Base-by-base conservation (phyloP, 1,140 invertebrate species). In the Penaeus indicus region DNA sequence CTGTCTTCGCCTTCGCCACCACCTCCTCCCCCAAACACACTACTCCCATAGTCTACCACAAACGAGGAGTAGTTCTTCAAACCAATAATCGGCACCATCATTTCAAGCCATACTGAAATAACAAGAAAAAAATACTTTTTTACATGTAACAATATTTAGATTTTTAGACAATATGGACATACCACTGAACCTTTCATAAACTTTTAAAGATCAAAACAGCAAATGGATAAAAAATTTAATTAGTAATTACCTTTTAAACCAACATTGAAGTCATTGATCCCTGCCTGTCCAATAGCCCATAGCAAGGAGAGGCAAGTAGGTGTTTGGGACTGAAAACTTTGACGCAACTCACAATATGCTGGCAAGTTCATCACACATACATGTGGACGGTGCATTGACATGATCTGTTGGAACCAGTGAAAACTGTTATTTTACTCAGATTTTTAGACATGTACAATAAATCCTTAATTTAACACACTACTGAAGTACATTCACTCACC, bases 21-120 rank as follows among this genome's bases (percentile, higher is more conserved):
- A 0, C 87, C 87, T 21, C 87, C 87, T 10, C 87, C 62, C 8
- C 87, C 75, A 79, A 88, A 88, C 63, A 88, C 87, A 32, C 47
- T 47, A 54, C 81, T 75, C 25, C 87, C 87, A 67, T 88, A 88
- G 10, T 88, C 87, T 18, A 88, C 87, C 38, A 88, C 87, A 84
- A 75, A 84, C 60, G 80, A 81, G 25, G 87, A 88, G 69, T 88
- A 88, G 81, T 88, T 83, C 81, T 88, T 88, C 87, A 88, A 63
- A n/a, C 87, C 87, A 79, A 88, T 88, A 7, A 88, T 22, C 7
- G 87, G 87, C 27, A 88, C 81, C 87, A 88, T 88, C 21, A 88
- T 47, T 61, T 88, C 81, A 54, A 88, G 27, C 87, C 87, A 88
- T 47, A 88, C 87, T 88, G 87, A n/a, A 75, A 88, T 25, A 54